These are phyloP conservation scores for Neodiprion pinetum DNA, from an alignment of 1,140 invertebrate species.

Conservation along the genomic window DNA sequence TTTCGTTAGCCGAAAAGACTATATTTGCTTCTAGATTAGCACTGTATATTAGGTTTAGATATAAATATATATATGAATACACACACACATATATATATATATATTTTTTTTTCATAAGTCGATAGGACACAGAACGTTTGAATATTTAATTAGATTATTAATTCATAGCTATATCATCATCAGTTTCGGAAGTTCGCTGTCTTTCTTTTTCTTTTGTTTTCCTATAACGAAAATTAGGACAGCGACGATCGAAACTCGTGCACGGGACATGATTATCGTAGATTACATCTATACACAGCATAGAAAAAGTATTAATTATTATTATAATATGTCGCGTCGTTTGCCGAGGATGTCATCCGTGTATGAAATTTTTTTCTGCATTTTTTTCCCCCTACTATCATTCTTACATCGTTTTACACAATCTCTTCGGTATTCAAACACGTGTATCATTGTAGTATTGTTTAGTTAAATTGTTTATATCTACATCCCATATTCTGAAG, in stretches of 20 bases:
- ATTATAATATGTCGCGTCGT: neutral
- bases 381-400: neutral
- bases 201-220: neutral
- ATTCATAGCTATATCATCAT: neutral
- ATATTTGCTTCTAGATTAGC: neutral
- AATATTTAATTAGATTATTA: neutral
- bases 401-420: neutral
- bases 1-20: neutral
- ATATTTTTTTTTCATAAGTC: neutral
- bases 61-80: neutral
- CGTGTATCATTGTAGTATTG: no score
- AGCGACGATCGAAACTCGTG: neutral
- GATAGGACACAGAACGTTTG: neutral
- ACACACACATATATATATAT: neutral
- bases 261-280: neutral
- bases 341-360: neutral
- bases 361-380: no score
- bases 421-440: no score
- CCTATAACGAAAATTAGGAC: neutral
- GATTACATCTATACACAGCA: neutral
- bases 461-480: neutral
- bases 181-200: neutral
- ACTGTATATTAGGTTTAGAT: neutral
- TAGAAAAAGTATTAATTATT: slow-evolving; percentile 6
- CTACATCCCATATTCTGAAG: neutral